These are phyloP conservation scores for Catalaphyllia jardinei DNA, from an alignment of 64 coral and sea anemone species.

Conservation along the genomic window DNA sequence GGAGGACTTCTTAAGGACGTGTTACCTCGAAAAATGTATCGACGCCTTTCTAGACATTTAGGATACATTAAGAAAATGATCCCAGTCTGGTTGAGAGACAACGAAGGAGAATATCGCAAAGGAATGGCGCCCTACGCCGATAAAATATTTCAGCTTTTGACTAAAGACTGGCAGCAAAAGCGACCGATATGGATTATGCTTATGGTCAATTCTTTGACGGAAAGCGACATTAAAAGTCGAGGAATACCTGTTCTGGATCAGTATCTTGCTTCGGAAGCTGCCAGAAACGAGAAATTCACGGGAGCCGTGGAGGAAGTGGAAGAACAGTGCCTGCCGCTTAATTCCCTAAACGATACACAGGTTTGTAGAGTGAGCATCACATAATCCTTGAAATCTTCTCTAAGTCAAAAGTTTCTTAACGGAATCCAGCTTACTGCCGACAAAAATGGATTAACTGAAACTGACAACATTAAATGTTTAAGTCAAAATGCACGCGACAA, in stretches of 20 bases:
- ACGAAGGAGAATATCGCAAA: conserved; percentile 39
- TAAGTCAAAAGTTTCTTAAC: conserved; percentile 34
- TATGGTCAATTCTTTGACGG: conserved; percentile 86
- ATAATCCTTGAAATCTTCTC: conserved; percentile 39
- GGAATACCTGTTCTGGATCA: conserved; percentile 92
- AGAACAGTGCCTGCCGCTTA: conserved; percentile 85
- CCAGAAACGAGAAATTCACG: conserved; percentile 62
- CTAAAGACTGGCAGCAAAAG: conserved; percentile 92
- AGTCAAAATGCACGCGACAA: conserved; percentile 44
- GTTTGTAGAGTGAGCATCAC: conserved; percentile 58
- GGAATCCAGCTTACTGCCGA: conserved; percentile 36
- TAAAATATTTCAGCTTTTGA: conserved; percentile 88
- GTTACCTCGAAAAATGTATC: conserved; percentile 76
- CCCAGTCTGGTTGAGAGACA: conserved; percentile 60
- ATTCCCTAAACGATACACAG: conserved; percentile 80
- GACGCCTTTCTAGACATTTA: conserved; percentile 76
- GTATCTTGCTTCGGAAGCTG: conserved; percentile 81
- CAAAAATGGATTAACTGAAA: conserved; percentile 31
- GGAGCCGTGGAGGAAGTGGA: conserved; percentile 85
- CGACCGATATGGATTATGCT: conserved; percentile 99
- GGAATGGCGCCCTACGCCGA: conserved; percentile 70
- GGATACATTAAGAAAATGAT: conserved; percentile 84
- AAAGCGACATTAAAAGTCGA: conserved; percentile 83
- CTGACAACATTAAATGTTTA: conserved; percentile 48
- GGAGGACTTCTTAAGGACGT: conserved; percentile 68